phyloP scores from a whole-genome alignment of 2,113 vertebrate species.

The Tachysurus fulvidraco region DNA sequence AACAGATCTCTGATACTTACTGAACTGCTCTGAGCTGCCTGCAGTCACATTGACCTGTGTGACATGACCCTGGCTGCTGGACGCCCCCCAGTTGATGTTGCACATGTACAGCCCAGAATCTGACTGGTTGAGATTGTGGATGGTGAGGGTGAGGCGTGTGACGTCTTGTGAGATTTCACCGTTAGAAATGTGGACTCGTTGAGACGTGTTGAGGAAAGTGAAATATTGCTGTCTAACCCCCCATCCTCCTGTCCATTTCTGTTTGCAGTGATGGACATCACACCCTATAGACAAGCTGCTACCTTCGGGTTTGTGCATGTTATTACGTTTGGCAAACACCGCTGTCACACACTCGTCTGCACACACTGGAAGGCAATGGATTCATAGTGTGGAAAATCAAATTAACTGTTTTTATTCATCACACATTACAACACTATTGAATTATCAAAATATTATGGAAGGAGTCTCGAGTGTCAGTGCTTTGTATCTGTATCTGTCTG shows the following conservation, averaged over 20 bases:
- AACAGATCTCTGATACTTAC: not conserved
- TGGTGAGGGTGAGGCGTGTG: conserved; percentile 46
- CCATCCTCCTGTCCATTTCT: conserved; percentile 61
- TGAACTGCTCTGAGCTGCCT: conserved; percentile 48
- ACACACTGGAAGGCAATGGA: conserved; percentile 10
- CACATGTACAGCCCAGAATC: conserved; percentile 65
- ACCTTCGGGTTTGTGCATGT: conserved; percentile 46
- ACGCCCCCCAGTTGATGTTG: conserved; percentile 28
- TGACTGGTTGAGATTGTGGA: conserved; percentile 44
- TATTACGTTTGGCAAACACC: not conserved
- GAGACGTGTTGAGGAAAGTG: not conserved
- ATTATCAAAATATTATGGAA: not conserved
- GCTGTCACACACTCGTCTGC: not conserved
- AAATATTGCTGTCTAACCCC: not conserved
- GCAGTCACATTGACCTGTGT: conserved; percentile 62
- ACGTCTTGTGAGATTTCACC: not conserved
- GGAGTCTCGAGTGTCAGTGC: not conserved
- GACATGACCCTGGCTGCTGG: conserved; percentile 52
- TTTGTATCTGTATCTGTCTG: not conserved
- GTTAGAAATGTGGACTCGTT: conserved; percentile 29
- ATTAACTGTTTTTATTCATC: not conserved
- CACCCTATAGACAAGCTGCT: conserved; percentile 59
- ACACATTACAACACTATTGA: not conserved
- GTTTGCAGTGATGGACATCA: conserved; percentile 64
- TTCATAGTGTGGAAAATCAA: not conserved